These are phyloP conservation scores for Sula dactylatra DNA, from an alignment of 2,113 vertebrate genomes.

Conservation along the genomic window DNA sequence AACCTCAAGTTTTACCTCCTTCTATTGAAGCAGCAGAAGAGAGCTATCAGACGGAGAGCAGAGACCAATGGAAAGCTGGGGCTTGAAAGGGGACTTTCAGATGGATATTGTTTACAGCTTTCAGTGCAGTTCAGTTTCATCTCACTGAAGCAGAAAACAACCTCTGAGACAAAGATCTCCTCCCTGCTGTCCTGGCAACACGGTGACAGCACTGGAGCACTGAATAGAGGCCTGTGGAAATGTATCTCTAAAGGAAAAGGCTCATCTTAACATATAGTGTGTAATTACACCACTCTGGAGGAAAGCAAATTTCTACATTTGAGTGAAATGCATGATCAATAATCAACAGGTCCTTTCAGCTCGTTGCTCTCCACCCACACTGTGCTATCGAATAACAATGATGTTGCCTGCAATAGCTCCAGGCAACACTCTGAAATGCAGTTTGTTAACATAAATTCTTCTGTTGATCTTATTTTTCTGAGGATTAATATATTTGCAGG, in stretches of 20 bases:
- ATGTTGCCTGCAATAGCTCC: neutral
- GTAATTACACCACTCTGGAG: neutral
- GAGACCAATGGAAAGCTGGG: neutral
- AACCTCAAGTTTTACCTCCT: neutral
- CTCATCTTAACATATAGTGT: neutral
- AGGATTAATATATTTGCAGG: neutral
- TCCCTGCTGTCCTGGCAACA: neutral
- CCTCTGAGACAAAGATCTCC: neutral
- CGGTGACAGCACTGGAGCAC: accelerated
- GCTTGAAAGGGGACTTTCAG: neutral
- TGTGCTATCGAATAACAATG: neutral
- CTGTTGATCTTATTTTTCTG: neutral
- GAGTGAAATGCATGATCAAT: neutral
- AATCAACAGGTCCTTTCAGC: neutral
- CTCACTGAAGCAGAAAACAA: neutral
- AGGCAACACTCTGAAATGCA: neutral
- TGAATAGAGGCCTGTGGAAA: neutral
- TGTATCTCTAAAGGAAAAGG: neutral
- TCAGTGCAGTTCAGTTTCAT: neutral
- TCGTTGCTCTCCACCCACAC: neutral
- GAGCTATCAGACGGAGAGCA: neutral
- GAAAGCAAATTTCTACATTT: neutral
- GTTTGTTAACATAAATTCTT: neutral
- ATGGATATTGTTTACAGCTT: neutral
- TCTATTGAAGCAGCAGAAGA: neutral